Evolutionary conservation across 2,888 invertebrate genomes (phyloP).

Genomic region (Eilema caniola): DNA sequence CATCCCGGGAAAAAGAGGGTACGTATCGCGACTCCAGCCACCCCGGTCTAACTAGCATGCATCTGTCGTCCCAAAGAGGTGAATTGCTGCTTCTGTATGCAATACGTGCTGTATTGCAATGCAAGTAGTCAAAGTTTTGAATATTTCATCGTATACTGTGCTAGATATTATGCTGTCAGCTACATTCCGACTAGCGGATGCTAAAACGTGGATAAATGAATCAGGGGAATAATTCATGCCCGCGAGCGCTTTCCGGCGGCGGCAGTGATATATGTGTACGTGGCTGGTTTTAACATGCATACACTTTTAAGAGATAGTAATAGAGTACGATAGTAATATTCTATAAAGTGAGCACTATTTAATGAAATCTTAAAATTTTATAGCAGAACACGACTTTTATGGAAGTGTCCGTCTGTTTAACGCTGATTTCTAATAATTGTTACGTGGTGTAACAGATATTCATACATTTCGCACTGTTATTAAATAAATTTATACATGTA

Average conservation of each 20-base stretch:
- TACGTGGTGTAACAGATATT: no score
- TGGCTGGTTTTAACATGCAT: neutral
- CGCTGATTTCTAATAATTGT: no score
- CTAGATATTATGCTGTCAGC: conserved; percentile 6
- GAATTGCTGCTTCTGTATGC: no score
- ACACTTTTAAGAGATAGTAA: neutral
- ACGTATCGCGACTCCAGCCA: no score
- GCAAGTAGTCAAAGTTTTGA: neutral
- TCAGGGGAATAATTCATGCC: conserved; percentile 24
- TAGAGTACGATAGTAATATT: neutral
- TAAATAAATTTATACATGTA: no score
- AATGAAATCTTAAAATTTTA: no score
- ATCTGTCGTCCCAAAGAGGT: no score
- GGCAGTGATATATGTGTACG: neutral
- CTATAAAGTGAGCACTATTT: neutral
- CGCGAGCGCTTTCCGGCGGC: conserved; percentile 13
- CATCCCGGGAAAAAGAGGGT: no score
- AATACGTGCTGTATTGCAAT: no score
- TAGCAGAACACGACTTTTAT: no score
- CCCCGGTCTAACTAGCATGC: neutral
- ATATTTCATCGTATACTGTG: neutral
- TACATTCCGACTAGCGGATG: conserved; percentile 6
- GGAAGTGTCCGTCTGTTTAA: no score
- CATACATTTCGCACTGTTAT: no score
- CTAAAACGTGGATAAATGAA: conserved; percentile 25